phyloP scores from a whole-genome alignment of 2,113 vertebrate genomes.

The Lepus europaeus region DNA sequence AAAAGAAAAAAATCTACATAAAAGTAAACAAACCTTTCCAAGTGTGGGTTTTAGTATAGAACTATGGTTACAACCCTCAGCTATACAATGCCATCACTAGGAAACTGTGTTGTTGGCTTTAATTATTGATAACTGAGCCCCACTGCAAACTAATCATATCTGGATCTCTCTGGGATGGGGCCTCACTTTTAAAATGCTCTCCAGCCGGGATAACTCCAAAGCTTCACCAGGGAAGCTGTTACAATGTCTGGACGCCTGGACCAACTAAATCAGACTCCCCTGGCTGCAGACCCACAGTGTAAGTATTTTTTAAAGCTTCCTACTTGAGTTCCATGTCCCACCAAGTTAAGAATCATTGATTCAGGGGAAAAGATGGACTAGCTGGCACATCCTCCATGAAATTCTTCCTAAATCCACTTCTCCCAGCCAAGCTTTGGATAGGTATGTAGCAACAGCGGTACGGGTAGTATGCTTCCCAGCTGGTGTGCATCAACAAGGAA shows the following conservation, averaged over 20 bases:
- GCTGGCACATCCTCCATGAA: background rate
- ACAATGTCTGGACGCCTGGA: background rate
- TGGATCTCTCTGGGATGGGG: background rate
- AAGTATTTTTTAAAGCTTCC: slow-evolving; percentile 2
- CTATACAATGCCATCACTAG: background rate
- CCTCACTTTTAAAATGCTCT: background rate
- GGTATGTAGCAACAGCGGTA: background rate
- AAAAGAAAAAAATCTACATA: slow-evolving; percentile 47
- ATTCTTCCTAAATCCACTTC: background rate
- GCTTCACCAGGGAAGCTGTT: background rate
- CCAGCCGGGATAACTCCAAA: slow-evolving; percentile 37
- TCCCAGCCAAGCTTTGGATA: background rate
- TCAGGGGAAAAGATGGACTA: background rate
- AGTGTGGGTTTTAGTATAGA: slow-evolving; percentile 7
- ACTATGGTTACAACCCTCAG: background rate
- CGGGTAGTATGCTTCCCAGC: background rate
- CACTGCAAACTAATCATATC: background rate
- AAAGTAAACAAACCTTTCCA: slow-evolving; percentile 38
- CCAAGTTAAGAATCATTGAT: background rate
- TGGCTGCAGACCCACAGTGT: background rate
- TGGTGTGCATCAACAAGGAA: slow-evolving; percentile 9
- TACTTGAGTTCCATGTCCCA: background rate
- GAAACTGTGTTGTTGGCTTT: background rate
- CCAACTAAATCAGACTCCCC: slow-evolving; percentile 21
- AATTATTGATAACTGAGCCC: background rate